Conservation (phyloP, 2,797 vertebrate species). For the Champsocephalus esox region DNA sequence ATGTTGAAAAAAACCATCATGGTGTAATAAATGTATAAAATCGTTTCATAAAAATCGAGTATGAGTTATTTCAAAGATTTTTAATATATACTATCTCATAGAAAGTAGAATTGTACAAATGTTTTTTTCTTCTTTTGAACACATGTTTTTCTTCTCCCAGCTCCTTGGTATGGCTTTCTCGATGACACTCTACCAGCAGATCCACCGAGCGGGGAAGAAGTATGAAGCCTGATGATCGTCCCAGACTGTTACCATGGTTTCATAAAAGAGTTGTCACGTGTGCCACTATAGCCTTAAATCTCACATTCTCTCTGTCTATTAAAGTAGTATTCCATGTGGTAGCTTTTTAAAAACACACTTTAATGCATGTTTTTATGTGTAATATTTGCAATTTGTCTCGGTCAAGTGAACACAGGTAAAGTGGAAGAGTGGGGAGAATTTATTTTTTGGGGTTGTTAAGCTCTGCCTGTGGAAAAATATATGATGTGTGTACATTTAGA, state of each 20-base stretch:
- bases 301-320: slow-evolving; percentile 27
- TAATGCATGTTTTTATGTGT: slow-evolving; percentile 28
- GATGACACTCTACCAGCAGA: slow-evolving; percentile 99
- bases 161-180: slow-evolving; percentile 99
- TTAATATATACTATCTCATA: too few relatives aligned
- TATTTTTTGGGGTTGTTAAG: neutral
- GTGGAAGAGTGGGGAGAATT: neutral
- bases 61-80: too few relatives aligned
- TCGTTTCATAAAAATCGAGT: too few relatives aligned
- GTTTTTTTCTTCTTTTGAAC: too few relatives aligned
- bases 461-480: slow-evolving; percentile 33
- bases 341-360: slow-evolving; percentile 13
- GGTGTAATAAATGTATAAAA: too few relatives aligned
- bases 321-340: slow-evolving; percentile 5
- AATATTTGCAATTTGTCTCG: slow-evolving; percentile 14
- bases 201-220: slow-evolving; percentile 96
- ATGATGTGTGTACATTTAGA: slow-evolving; percentile 10
- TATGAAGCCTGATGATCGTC: slow-evolving; percentile 88
- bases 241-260: slow-evolving; percentile 4
- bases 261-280: slow-evolving; percentile 24
- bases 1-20: too few relatives aligned
- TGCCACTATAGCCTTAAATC: slow-evolving; percentile 29
- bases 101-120: too few relatives aligned
- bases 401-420: slow-evolving; percentile 5
- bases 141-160: slow-evolving; percentile 77